Conservation (phyloP, 2,888 invertebrate genomes). For the Spodoptera exigua region DNA sequence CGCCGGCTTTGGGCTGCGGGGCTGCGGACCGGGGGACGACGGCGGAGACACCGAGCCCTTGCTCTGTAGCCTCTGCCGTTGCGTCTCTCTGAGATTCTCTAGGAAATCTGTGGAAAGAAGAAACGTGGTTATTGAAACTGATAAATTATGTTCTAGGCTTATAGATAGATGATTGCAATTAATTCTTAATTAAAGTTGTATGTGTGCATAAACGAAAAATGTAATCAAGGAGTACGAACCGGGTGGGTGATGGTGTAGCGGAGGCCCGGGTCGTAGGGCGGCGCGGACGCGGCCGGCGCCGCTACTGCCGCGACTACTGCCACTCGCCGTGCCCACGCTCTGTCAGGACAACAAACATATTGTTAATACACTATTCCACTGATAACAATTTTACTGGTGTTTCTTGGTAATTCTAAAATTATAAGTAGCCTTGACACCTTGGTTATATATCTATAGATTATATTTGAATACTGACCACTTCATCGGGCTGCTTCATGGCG, state of each 20-base stretch:
- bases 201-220: background rate
- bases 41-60: conserved; percentile 3
- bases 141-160: too few relatives aligned
- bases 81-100: conserved; percentile 82
- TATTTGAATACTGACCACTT: conserved; percentile 48
- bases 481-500: conserved; percentile 25
- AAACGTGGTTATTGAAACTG: too few relatives aligned
- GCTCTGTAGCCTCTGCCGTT: conserved; percentile 70
- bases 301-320: conserved; percentile 64
- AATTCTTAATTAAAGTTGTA: too few relatives aligned
- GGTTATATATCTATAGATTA: too few relatives aligned
- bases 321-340: conserved; percentile 52
- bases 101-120: conserved; percentile 75
- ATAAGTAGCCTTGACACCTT: too few relatives aligned
- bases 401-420: too few relatives aligned
- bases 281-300: conserved; percentile 75
- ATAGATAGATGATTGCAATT: too few relatives aligned
- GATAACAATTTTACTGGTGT: too few relatives aligned
- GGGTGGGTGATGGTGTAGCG: conserved; percentile 81
- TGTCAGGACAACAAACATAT: conserved; percentile 14
- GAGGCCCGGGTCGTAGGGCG: conserved; percentile 75
- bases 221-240: conserved; percentile 61
- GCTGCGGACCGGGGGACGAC: background rate
- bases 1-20: conserved; percentile 5
- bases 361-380: too few relatives aligned